Conservation (phyloP, 2,888 invertebrate species). For the Hypercompe scribonia region DNA sequence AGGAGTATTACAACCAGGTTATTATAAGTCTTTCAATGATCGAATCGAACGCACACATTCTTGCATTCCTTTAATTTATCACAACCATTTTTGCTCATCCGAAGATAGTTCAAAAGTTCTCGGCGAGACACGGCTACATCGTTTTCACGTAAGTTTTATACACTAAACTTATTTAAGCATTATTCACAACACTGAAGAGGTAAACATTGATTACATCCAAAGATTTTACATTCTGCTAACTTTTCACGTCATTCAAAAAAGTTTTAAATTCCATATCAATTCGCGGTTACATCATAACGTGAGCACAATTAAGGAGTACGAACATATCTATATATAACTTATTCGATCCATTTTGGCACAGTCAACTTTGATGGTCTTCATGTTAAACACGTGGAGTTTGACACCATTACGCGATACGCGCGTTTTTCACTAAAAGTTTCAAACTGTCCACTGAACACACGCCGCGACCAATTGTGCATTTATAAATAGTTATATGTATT, state of each 20-base stretch:
- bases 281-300: conserved; percentile 66
- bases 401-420: conserved; percentile 63
- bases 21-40: conserved; percentile 66
- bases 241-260: conserved; percentile 55
- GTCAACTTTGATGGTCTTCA: conserved; percentile 70
- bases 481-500: conserved; percentile 81
- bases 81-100: conserved; percentile 75
- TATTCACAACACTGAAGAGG: conserved; percentile 86
- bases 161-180: conserved; percentile 68
- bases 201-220: conserved; percentile 78
- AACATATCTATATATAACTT: conserved; percentile 64
- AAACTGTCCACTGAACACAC: conserved; percentile 71
- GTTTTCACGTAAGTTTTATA: conserved; percentile 53
- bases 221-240: conserved; percentile 75
- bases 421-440: conserved; percentile 64
- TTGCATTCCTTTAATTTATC: conserved; percentile 66
- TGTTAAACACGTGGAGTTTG: conserved; percentile 66
- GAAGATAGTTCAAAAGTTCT: conserved; percentile 60
- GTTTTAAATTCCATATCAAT: conserved; percentile 63
- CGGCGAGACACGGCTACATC: conserved; percentile 62
- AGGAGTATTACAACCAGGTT: conserved; percentile 78
- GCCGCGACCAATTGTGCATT: conserved; percentile 72
- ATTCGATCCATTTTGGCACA: conserved; percentile 77
- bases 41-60: conserved; percentile 57
- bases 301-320: conserved; percentile 54